Conservation (phyloP, 2,888 invertebrate genomes). For the Amitus sp. region DNA sequence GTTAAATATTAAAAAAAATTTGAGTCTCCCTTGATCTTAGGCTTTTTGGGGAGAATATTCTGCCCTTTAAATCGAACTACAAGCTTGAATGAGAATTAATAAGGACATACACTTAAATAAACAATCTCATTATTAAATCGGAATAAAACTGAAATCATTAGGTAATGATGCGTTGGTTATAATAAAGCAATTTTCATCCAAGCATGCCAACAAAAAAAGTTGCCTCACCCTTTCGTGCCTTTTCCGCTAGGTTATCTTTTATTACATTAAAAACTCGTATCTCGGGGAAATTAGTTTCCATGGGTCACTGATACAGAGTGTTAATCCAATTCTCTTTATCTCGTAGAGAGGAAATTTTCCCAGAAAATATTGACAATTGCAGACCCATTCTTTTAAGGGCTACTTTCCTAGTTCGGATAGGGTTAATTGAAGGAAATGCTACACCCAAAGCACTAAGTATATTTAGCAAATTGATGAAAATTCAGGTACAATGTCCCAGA, state of each 20-base stretch:
- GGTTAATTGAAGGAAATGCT: not conserved
- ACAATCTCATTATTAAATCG: conserved; percentile 40
- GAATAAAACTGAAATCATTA: conserved; percentile 49
- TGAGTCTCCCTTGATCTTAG: too few species aligned
- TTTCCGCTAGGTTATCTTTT: conserved; percentile 11
- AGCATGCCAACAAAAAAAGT: conserved; percentile 38
- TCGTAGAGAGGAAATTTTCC: not conserved
- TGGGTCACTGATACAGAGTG: too few species aligned
- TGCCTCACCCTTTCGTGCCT: conserved; percentile 10
- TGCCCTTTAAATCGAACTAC: too few species aligned
- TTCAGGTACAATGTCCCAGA: conserved; percentile 25
- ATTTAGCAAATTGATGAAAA: conserved; percentile 38
- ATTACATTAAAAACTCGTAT: too few species aligned
- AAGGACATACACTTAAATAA: not conserved
- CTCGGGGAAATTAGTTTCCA: too few species aligned
- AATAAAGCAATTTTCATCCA: conserved; percentile 56
- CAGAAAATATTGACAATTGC: too few species aligned
- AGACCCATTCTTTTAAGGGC: not conserved
- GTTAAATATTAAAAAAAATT: too few species aligned
- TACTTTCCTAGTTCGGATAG: not conserved
- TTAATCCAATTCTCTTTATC: not conserved
- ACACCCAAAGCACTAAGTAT: conserved; percentile 1
- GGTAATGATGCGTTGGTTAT: conserved; percentile 45
- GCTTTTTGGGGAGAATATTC: too few species aligned
- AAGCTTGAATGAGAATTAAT: too few species aligned